Evolutionary conservation across 1,140 invertebrate species (phyloP), one percentile per base, ranked within the genome.

Genomic region (Drosophila fuyamai): DNA sequence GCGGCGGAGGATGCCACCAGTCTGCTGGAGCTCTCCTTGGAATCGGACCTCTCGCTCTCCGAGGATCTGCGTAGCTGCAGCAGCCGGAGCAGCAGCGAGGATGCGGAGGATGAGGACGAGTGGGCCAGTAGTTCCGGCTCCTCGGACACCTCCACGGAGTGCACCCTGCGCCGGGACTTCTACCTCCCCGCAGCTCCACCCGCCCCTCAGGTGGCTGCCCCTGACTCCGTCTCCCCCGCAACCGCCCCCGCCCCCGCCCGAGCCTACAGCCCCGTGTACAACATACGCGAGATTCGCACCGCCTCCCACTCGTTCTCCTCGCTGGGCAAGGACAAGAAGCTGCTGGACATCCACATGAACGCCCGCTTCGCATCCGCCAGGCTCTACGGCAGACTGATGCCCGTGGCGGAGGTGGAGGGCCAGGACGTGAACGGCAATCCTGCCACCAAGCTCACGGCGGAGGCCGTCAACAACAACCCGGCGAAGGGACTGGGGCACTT

Each of bases 271-370:
- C 92, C 92, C 0, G 92, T 92, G 0, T 92, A 92, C 48, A 92
- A 92, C 58, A 92, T 92, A 16, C 91, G 92, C 0, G 92, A 92
- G 44, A 92, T 92, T 8, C 83, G 92, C 46, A 92, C 92, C 0
- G 74, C 79, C 1, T 65, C 81, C 9, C 90, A 92, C 67, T 92
- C 90, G 23, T 92, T 92, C 73, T 92, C 92, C 40, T 78, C 90
- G 27, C 76, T 92, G 47, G 92, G 92, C 29, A 92, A 84, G 60
- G 92, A 92, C 70, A 92, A 92, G 56, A 92, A 92, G 68, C 61
- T 92, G 46, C 53, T 92, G 32, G 92, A 92, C 51, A 89, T 92
- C 0, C 83, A 91, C 53, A 81, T 92, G 70, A 90, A 92, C 38
- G 77, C 84, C 0, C 76, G 77, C 3, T 92, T 88, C 43, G 76